Percentiles rank a stretch among this genome's conserved stretches.
These are phyloP conservation scores for Exephanes ischioxanthus DNA, from an alignment of 2,888 invertebrate species.

Conservation along the genomic window DNA sequence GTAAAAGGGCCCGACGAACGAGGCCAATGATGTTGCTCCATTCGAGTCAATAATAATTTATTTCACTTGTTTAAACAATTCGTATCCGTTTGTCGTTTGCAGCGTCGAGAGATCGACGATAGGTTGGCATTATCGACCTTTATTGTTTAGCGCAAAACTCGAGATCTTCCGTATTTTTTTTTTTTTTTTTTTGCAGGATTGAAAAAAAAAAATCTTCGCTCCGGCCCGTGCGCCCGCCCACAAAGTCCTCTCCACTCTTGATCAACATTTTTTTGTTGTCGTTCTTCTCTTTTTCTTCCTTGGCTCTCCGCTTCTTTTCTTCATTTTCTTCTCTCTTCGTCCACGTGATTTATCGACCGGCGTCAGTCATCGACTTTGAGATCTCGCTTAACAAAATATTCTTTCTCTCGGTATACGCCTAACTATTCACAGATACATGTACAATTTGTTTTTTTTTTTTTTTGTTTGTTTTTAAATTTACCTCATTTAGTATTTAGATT, in stretches of 20 bases:
- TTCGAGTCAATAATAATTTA: conserved; percentile 4
- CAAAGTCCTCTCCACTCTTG: conserved; percentile 16
- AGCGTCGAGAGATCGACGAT: background rate
- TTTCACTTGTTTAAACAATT: conserved; percentile 29
- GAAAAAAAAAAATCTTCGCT: background rate
- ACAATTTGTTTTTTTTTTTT: conserved; percentile 68
- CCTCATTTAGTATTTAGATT: conserved; percentile 60
- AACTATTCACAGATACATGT: conserved; percentile 69
- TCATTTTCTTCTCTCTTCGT: conserved; percentile 20
- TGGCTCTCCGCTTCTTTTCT: conserved; percentile 8
- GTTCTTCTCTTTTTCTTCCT: background rate
- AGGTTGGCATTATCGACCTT: background rate
- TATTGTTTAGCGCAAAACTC: background rate
- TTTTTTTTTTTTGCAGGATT: background rate
- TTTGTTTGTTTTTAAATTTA: conserved; percentile 55
- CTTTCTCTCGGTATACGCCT: conserved; percentile 58
- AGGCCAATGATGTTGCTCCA: conserved; percentile 11
- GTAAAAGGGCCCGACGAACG: conserved; percentile 27
- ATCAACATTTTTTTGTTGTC: background rate
- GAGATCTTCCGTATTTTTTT: background rate
- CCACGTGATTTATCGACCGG: conserved; percentile 25
- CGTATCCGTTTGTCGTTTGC: background rate
- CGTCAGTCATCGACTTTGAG: conserved; percentile 40
- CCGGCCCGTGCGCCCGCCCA: background rate
- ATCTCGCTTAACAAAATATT: conserved; percentile 77